Percentiles rank a stretch among this genome's conserved stretches.
Conservation (phyloP, 2,113 vertebrate genomes). For the Condylura cristata region DNA sequence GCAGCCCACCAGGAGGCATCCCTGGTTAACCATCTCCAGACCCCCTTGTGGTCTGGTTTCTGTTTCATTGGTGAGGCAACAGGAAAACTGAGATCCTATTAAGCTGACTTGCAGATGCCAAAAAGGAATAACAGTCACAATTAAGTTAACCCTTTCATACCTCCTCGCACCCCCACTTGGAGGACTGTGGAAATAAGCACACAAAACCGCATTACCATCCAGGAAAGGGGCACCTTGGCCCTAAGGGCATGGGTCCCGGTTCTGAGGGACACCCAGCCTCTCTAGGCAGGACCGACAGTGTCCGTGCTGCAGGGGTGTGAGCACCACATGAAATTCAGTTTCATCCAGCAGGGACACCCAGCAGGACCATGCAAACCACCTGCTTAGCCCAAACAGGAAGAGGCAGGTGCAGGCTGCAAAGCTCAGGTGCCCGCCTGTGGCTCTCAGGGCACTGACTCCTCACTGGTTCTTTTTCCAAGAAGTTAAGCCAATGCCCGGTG, state of each 20-base stretch:
- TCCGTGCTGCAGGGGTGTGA: background rate
- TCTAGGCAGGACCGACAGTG: background rate
- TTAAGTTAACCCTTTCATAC: conserved; percentile 53
- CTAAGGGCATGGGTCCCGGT: background rate
- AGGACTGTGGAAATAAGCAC: background rate
- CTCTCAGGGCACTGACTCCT: background rate
- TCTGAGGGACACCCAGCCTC: background rate
- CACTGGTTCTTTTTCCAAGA: background rate
- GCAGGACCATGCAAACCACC: background rate
- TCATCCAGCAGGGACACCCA: no score
- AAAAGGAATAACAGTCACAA: conserved; percentile 50
- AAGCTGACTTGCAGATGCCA: conserved; percentile 63
- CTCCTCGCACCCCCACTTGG: background rate
- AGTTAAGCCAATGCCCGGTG: background rate
- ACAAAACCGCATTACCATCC: background rate
- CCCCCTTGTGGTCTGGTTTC: conserved; percentile 25
- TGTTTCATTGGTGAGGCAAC: conserved; percentile 55
- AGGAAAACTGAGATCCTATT: conserved; percentile 71
- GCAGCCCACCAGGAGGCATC: conserved; percentile 37
- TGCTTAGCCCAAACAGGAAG: background rate
- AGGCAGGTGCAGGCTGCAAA: fast-evolving
- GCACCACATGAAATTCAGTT: no score
- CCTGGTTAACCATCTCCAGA: conserved; percentile 77
- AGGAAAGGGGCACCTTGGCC: background rate
- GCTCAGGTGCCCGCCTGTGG: background rate